Conservation (phyloP, 2,113 vertebrate species). For the Piprites chloris region DNA sequence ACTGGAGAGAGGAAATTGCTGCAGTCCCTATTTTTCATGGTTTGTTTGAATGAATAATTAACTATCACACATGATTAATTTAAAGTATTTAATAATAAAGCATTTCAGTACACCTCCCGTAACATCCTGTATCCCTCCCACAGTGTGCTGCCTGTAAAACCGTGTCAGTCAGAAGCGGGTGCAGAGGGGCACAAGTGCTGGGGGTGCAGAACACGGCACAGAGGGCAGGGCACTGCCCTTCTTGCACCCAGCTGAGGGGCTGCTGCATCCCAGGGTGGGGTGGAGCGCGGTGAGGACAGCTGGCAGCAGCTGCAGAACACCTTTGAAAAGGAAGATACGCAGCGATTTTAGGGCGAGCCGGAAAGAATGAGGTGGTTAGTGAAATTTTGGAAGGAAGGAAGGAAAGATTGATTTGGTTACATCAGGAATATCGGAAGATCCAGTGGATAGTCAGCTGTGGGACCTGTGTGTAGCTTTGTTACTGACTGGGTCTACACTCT, state of each 20-base stretch:
- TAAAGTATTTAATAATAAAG: conserved; percentile 62
- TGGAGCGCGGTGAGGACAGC: background rate
- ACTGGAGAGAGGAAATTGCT: conserved; percentile 49
- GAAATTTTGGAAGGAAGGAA: background rate
- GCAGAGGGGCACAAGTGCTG: background rate
- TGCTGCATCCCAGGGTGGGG: background rate
- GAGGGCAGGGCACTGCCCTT: background rate
- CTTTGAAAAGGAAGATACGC: background rate
- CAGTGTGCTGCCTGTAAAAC: background rate
- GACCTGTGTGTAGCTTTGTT: background rate
- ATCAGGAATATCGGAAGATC: background rate
- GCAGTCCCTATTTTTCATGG: conserved; percentile 52
- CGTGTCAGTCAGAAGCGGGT: background rate
- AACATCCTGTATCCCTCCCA: background rate
- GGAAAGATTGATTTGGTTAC: background rate
- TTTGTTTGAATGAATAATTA: conserved; percentile 68
- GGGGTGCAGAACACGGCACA: accelerated
- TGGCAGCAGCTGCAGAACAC: background rate
- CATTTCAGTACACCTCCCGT: conserved; percentile 25
- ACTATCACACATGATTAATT: conserved; percentile 57
- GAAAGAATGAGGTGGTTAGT: background rate
- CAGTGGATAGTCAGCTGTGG: background rate
- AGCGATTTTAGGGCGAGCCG: background rate
- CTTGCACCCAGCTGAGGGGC: background rate
- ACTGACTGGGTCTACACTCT: background rate